phyloP scores from a whole-genome alignment of 2,888 invertebrate species.

The Ophion ventricosus region DNA sequence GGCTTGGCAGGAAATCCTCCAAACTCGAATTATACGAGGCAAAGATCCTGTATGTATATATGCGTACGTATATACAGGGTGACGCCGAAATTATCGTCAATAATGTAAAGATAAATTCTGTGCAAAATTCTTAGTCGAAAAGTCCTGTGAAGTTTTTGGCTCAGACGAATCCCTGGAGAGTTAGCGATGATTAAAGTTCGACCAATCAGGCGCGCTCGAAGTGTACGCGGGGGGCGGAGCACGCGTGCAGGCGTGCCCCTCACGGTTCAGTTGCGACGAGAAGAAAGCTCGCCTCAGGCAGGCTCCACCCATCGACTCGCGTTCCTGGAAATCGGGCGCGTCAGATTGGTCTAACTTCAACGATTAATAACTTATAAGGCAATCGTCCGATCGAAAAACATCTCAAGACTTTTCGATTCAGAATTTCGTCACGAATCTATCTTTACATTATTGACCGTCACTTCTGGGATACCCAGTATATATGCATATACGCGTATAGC shows the following conservation, averaged over 20 bases:
- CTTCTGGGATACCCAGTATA: not conserved
- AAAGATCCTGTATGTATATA: constrained; percentile 5
- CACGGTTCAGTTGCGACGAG: not conserved
- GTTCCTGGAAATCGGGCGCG: not conserved
- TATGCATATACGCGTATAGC: constrained; percentile 13
- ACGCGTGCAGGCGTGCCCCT: not conserved
- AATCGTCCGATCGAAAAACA: not conserved
- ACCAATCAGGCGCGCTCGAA: not conserved
- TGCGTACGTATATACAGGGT: constrained; percentile 7
- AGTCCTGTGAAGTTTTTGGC: not conserved
- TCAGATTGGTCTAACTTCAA: not conserved
- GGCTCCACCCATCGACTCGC: not conserved
- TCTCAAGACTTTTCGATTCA: not conserved
- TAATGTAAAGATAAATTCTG: not conserved
- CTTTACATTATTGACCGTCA: not conserved
- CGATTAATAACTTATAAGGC: not conserved
- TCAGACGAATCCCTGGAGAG: not conserved
- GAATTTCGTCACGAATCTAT: not conserved
- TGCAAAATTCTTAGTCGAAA: not conserved
- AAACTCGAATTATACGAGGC: not conserved
- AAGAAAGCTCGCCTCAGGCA: not conserved
- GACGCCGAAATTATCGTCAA: not conserved
- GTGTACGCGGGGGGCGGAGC: not conserved
- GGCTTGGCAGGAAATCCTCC: not conserved
- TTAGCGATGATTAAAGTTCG: not conserved